Base-by-base conservation (phyloP, 1,140 invertebrate genomes). In the Drosophila lacertosa region DNA sequence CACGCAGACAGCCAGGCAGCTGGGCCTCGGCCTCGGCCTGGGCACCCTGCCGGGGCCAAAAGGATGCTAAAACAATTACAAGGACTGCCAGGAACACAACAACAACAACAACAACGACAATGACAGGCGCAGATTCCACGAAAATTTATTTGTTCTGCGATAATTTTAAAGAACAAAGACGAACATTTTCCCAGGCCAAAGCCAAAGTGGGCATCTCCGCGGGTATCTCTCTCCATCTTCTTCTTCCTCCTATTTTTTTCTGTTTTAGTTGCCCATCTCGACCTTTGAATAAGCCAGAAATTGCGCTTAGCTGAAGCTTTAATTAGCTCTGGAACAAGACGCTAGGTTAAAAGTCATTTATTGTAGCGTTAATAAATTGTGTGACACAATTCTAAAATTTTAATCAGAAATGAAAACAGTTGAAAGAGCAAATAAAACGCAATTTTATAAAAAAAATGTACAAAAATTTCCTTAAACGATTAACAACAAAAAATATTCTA, bases 21-120 rank as follows among this genome's bases (percentile, higher is more conserved):
- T 13, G 0, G 58, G 40, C 26, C 48, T 7, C n/a, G 37, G 24
- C 4, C 13, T 4, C 2, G 24, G 13, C 32, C 16, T 10, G 9
- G 59, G 57, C 65, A 51, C 39, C 48, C 59, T 64, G 67, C 59
- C 24, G 62, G 32, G 50, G 24, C 39, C 47, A 51, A 66, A 67
- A 72, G 54, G 69, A 72, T 71, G 71, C 66, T 74, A 64, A 69
- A 74, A 74, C 66, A 74, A 69, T 74, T 74, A 74, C 59, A 64
- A 64, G 32, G 51, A 58, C 45, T 58, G 63, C 32, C 35, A 55
- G 55, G 50, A 20, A 48, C 40, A 53, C 39, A 54, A 33, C 48
- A 66, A 32, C 60, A 58, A 24, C 32, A 55, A 13, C 55, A 47
- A 50, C 57, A 74, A 69, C 24, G 70, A 62, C 70, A 74, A 57